Evolutionary conservation across 2,888 invertebrate genomes (phyloP).

Genomic region (Nemotelus pantherinus): DNA sequence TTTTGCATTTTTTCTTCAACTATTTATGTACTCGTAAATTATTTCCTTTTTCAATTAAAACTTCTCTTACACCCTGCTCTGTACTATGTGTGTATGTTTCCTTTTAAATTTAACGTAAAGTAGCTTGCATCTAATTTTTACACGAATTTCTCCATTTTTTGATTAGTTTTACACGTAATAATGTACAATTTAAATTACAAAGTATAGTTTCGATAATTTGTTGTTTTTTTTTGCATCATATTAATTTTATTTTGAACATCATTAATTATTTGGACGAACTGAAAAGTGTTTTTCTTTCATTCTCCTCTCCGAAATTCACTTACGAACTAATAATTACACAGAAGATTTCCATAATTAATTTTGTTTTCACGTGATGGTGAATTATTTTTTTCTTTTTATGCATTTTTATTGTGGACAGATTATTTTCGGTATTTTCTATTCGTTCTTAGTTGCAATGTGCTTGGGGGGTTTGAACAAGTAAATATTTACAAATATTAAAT

Average conservation of each 20-base stretch:
- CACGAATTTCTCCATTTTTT: constrained; percentile 8
- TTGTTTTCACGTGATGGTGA: constrained; percentile 34
- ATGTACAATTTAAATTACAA: constrained; percentile 38
- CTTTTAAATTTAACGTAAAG: constrained; percentile 24
- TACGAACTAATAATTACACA: constrained; percentile 28
- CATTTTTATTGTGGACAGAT: neutral
- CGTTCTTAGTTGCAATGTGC: constrained; percentile 11
- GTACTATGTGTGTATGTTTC: constrained; percentile 39
- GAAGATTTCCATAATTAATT: constrained; percentile 20
- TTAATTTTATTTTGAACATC: constrained; percentile 31
- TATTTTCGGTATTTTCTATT: too few relatives aligned
- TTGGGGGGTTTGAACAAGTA: constrained; percentile 10
- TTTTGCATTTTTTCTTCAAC: constrained; percentile 35
- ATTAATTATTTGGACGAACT: constrained; percentile 49
- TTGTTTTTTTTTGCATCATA: constrained; percentile 24
- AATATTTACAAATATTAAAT: constrained; percentile 40
- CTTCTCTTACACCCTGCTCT: constrained; percentile 24
- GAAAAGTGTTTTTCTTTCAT: constrained; percentile 43
- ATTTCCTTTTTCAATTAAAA: constrained; percentile 23
- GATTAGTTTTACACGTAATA: constrained; percentile 25
- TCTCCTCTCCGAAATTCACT: neutral
- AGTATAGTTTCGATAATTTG: constrained; percentile 37
- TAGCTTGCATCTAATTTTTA: constrained; percentile 13
- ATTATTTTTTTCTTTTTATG: constrained; percentile 24
- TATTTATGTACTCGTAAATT: constrained; percentile 35